phyloP scores from a whole-genome alignment of 2,113 vertebrate genomes.

The Paramisgurnus dabryanus region DNA sequence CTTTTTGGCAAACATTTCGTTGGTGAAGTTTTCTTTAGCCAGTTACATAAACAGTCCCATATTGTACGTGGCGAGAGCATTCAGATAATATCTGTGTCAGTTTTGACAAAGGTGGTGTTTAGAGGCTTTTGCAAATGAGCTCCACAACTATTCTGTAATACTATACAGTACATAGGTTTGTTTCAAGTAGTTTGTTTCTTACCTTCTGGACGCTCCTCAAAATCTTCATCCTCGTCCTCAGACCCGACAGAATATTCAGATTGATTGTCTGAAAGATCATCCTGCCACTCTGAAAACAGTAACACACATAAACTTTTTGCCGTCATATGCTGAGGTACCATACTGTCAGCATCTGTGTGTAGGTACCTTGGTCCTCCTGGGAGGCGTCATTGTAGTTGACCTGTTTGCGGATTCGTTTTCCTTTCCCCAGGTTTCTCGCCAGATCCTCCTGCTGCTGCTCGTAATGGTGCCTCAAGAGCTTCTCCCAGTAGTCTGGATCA shows the following conservation, averaged over 20 bases:
- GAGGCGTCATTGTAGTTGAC: conserved; percentile 99
- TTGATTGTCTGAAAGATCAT: conserved; percentile 97
- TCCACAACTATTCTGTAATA: no score
- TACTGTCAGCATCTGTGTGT: conserved; percentile 27
- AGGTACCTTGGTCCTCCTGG: conserved; percentile 96
- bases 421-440: conserved; percentile 94
- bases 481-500: conserved; percentile 98
- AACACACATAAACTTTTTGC: conserved; percentile 28
- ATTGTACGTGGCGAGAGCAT: no score
- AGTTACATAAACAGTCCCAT: no score
- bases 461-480: conserved; percentile 94
- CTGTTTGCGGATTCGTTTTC: conserved; percentile 95
- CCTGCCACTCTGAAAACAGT: conserved; percentile 92
- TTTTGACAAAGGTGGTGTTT: no score
- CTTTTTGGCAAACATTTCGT: no score
- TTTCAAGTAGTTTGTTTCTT: conserved; percentile 46
- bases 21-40: no score
- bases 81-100: no score
- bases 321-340: conserved; percentile 35
- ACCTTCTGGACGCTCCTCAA: conserved; percentile 96
- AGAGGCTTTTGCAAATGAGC: no score
- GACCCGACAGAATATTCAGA: conserved; percentile 98
- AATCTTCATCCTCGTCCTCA: conserved; percentile 98
- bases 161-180: no score
- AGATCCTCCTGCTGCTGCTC: conserved; percentile 98